Evolutionary conservation across 2,113 vertebrate genomes (phyloP).

Genomic region (Camelus bactrianus): DNA sequence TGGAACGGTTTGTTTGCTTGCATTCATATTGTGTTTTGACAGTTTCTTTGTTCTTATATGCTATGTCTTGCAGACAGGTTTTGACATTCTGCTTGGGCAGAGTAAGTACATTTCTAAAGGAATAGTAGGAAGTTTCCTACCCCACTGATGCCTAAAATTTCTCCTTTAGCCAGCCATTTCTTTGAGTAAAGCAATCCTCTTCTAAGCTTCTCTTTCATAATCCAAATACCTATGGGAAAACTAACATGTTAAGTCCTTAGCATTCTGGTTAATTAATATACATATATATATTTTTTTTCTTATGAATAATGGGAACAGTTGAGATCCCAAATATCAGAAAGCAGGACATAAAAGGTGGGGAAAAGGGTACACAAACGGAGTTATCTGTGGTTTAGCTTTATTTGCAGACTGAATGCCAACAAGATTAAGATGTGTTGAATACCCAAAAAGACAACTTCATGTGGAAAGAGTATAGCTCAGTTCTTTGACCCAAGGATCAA

Average conservation of each 20-base stretch:
- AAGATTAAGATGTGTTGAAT: background rate
- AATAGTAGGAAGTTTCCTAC: background rate
- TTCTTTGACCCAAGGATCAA: background rate
- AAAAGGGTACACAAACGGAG: background rate
- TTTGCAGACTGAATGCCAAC: background rate
- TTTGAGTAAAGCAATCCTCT: background rate
- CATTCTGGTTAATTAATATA: background rate
- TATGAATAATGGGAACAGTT: background rate
- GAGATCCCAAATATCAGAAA: background rate
- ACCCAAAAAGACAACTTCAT: background rate
- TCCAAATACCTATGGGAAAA: background rate
- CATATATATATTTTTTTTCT: background rate
- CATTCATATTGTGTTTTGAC: background rate
- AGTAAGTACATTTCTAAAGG: background rate
- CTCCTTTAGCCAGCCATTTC: background rate
- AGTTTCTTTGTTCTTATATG: background rate
- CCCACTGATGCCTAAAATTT: background rate
- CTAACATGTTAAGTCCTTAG: conserved; percentile 27
- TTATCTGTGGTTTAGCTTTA: background rate
- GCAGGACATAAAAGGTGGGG: background rate
- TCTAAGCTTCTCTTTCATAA: conserved; percentile 26
- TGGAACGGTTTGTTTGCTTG: conserved; percentile 3
- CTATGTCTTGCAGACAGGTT: background rate
- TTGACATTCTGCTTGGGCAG: conserved; percentile 27
- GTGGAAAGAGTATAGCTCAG: background rate